Base-by-base conservation (phyloP, 1,140 invertebrate species). In the Macrotrachela quadricornifera region DNA sequence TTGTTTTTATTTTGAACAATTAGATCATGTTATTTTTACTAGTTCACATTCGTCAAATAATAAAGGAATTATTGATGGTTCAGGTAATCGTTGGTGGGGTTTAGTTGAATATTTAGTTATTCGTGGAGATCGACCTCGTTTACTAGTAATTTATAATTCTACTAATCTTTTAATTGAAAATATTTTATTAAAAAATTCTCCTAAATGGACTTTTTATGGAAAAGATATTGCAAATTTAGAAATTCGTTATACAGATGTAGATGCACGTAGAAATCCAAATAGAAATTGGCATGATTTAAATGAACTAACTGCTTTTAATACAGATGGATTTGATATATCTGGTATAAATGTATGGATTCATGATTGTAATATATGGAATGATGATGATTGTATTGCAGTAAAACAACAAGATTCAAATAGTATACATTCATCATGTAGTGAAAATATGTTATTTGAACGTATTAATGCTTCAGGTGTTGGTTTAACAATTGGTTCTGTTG, bases 381-480 rank as follows among this genome's bases (percentile, higher is more conserved):
- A 17, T 45, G 49, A 51, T 51, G 49, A 51, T 37, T 41, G 21
- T 44, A 42, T 51, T 12, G 49, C 49, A 3, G 49, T 51, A 14
- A 51, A 51, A 37, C 44, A 17, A 16, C 49, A 51, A 13, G 30
- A 44, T 18, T 18, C 44, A 15, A 13, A 51, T 37, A 15, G n/a
- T 37, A 4, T 45, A 3, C 44, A 51, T 45, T 44, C 49, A 51
- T 15, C 44, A 17, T 51, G 49, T 14, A 51, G 41, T 3, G 49
- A 51, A 38, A 51, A 51, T 51, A 38, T 51, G 15, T 13, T 51
- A 37, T 37, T 51, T 37, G 49, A 51, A 51, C 16, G 44, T 38
- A 12, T 41, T 16, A 44, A 44, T 51, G 49, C 44, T 44, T 44
- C 44, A 51, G 49, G 49, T 37, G 49, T 51, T 44, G 49, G 49